phyloP scores from a whole-genome alignment of 1,140 invertebrate genomes.

The Aphaenogaster rudis region DNA sequence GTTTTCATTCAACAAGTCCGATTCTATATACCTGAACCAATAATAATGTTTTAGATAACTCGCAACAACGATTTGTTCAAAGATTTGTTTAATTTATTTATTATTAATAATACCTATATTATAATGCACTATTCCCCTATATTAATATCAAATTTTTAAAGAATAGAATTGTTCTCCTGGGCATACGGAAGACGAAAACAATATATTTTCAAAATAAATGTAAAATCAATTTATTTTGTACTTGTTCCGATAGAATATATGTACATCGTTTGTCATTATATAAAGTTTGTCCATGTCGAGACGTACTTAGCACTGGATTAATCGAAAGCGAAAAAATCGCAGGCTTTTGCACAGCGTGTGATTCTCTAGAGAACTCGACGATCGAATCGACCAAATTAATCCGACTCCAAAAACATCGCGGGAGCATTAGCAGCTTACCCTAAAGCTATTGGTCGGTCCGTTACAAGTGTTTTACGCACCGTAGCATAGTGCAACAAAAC shows the following conservation, averaged over 20 bases:
- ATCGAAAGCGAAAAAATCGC: constrained; percentile 44
- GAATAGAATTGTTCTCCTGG: not conserved
- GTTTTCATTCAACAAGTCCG: not conserved
- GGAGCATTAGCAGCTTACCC: constrained; percentile 83
- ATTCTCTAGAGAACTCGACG: constrained; percentile 71
- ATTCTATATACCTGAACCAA: not conserved
- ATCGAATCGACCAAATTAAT: constrained; percentile 85
- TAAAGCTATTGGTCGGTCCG: constrained; percentile 73
- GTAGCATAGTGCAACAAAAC: constrained; percentile 81
- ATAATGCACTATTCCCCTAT: no score
- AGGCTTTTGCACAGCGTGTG: constrained; percentile 1
- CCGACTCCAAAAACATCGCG: constrained; percentile 84
- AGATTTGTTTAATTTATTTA: not conserved
- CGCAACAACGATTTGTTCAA: not conserved
- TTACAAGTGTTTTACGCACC: constrained; percentile 86
- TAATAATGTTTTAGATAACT: not conserved
- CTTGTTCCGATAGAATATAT: not conserved
- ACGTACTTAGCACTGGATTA: constrained; percentile 9
- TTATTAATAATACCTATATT: not conserved
- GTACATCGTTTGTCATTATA: not conserved
- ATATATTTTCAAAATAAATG: constrained; percentile 10
- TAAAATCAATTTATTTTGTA: constrained; percentile 25
- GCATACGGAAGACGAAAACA: not conserved
- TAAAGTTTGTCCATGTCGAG: not conserved
- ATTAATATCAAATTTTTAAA: not conserved